These are phyloP conservation scores for Oxygymnocypris stewartii DNA, from an alignment of 2,113 vertebrate genomes.

Conservation along the genomic window DNA sequence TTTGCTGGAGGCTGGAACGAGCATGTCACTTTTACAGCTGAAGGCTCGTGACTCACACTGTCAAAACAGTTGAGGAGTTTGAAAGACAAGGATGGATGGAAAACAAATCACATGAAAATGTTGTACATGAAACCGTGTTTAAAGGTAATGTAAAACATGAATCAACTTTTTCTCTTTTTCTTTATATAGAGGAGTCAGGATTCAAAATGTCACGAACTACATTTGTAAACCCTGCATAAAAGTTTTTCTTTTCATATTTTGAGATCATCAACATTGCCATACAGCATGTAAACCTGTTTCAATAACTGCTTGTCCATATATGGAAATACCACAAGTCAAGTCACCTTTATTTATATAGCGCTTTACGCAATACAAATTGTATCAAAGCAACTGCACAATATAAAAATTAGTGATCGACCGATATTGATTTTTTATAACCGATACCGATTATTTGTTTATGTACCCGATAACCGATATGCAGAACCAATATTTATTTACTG, in stretches of 20 bases:
- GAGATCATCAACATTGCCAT: background rate
- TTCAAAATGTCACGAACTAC: background rate
- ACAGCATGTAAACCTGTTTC: background rate
- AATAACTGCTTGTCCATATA: conserved; percentile 1
- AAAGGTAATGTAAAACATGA: background rate
- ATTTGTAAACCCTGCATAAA: background rate
- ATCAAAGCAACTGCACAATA: no score
- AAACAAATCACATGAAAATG: background rate
- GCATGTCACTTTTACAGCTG: background rate
- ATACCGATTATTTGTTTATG: no score
- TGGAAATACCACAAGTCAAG: background rate
- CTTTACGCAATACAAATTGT: no score
- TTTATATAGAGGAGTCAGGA: background rate
- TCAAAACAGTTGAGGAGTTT: background rate
- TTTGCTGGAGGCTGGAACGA: background rate
- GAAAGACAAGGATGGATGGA: background rate
- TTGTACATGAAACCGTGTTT: background rate
- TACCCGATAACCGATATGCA: no score
- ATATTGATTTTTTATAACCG: no score
- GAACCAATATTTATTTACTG: no score
- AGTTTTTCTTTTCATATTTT: background rate
- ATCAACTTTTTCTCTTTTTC: background rate
- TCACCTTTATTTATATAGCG: no score
- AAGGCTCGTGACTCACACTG: background rate
- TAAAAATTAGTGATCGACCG: no score